Percentiles rank a stretch among this genome's conserved stretches.
Evolutionary conservation across 2,113 vertebrate genomes (phyloP).

Genomic region (Eurystomus gularis): DNA sequence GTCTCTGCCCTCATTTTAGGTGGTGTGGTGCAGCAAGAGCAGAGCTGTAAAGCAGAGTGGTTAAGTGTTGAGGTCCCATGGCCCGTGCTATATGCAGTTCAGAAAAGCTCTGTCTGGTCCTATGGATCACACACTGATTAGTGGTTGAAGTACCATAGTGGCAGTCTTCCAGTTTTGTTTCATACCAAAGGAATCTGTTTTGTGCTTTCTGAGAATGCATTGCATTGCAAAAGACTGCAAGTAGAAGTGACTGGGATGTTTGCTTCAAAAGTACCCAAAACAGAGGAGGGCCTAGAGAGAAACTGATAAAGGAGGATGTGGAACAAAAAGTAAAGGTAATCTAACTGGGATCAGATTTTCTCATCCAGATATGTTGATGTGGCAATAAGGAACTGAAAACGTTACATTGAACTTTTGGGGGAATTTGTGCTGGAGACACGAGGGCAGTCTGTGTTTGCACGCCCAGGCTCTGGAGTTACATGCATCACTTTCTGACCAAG

Average conservation of each 20-base stretch:
- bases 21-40: not conserved
- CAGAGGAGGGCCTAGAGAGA: not conserved
- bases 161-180: not conserved
- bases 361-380: not conserved
- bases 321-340: not conserved
- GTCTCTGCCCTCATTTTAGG: not conserved
- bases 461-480: not conserved
- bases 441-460: not conserved
- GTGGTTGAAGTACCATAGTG: not conserved
- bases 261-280: not conserved
- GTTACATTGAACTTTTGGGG: not conserved
- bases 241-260: not conserved
- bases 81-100: not conserved
- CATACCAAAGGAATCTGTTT: not conserved
- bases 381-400: not conserved
- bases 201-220: not conserved
- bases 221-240: not conserved
- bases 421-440: not conserved
- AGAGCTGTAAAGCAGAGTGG: not conserved
- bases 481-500: not conserved
- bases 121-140: not conserved
- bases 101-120: not conserved
- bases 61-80: not conserved
- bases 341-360: not conserved
- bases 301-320: not conserved